phyloP scores from a whole-genome alignment of 2,113 vertebrate species.

The Lasiurus cinereus region DNA sequence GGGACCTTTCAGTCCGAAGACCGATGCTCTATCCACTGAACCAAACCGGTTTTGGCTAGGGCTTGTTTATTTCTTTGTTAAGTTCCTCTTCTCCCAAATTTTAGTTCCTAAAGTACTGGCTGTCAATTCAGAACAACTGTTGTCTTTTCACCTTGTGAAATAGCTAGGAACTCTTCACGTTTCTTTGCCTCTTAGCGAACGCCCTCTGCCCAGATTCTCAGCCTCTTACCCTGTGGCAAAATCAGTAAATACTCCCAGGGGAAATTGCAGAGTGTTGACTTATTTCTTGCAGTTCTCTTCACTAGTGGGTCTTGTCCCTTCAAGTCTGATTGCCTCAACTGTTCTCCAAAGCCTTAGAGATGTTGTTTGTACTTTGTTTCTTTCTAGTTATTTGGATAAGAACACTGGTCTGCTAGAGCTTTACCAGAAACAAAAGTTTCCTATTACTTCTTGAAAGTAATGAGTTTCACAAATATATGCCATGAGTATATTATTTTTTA shows the following conservation, averaged over 20 bases:
- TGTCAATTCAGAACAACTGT: neutral
- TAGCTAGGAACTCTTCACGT: neutral
- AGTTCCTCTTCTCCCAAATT: constrained; percentile 37
- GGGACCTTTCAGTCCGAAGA: too few relatives aligned
- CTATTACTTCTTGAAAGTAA: neutral
- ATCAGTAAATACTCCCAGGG: neutral
- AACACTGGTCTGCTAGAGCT: neutral
- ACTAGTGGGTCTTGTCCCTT: neutral
- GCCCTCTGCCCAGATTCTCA: neutral
- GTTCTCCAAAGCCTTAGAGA: neutral
- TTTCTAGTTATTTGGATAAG: neutral
- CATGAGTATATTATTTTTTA: neutral
- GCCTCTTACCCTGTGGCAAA: neutral
- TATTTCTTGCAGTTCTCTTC: neutral
- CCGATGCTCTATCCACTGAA: too few relatives aligned
- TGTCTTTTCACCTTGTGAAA: neutral
- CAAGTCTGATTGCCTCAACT: neutral
- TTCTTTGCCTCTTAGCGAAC: constrained; percentile 1
- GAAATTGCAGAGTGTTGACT: neutral
- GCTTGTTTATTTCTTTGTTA: neutral
- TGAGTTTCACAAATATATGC: constrained; percentile 15
- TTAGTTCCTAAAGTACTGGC: neutral
- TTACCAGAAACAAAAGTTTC: constrained; percentile 22
- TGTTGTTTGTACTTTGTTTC: neutral
- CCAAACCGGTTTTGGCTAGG: too few relatives aligned